phyloP scores from a whole-genome alignment of 1,140 invertebrate genomes.

The Proales similis region DNA sequence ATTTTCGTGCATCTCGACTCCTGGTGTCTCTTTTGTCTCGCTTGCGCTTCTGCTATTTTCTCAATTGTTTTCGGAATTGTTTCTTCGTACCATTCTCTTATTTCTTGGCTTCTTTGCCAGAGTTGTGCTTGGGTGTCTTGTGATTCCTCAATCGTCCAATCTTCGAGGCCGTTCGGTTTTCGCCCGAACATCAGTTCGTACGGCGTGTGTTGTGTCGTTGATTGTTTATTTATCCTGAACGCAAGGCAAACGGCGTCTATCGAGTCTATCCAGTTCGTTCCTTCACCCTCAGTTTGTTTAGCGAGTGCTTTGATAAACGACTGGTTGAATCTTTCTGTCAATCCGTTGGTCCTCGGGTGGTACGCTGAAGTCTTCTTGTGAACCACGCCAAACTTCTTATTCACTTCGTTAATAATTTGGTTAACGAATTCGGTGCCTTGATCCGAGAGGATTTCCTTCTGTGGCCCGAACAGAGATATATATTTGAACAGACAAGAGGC shows the following conservation, averaged over 20 bases:
- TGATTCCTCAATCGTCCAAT: not conserved
- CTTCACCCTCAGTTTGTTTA: constrained; percentile 21
- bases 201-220: not conserved
- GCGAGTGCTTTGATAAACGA: constrained; percentile 6
- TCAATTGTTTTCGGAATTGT: constrained; percentile 14
- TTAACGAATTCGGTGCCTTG: constrained; percentile 29
- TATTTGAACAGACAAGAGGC: constrained; percentile 7
- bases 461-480: constrained; percentile 1
- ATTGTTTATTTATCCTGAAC: constrained; percentile 5
- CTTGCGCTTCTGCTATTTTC: constrained; percentile 20
- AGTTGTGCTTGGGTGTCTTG: not conserved
- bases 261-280: constrained; percentile 1
- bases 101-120: constrained; percentile 12
- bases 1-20: constrained; percentile 3
- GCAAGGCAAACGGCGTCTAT: not conserved
- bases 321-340: not conserved
- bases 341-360: not conserved
- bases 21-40: constrained; percentile 4
- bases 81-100: constrained; percentile 23
- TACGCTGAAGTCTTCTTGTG: constrained; percentile 1
- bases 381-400: not conserved
- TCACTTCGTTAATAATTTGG: constrained; percentile 1
- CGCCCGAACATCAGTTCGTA: constrained; percentile 31
- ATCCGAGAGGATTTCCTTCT: constrained; percentile 12
- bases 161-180: constrained; percentile 1